phyloP scores from a whole-genome alignment of 2,113 vertebrate species.

The Phylloscopus trochilus region DNA sequence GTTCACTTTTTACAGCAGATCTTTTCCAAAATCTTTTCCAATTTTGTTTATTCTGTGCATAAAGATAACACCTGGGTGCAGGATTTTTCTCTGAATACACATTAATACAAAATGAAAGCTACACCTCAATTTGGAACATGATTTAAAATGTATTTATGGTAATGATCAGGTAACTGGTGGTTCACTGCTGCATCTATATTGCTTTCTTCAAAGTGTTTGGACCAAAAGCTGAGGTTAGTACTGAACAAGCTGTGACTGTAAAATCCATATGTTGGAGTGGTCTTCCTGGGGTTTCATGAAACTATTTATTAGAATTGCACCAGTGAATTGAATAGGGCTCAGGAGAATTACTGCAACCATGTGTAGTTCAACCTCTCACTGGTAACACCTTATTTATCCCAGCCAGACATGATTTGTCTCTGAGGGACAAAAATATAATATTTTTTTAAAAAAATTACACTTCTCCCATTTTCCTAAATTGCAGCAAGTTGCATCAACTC shows the following conservation, averaged over 20 bases:
- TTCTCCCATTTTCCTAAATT: background rate
- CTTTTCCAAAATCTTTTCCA: background rate
- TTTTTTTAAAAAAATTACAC: rapidly evolving
- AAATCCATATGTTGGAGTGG: background rate
- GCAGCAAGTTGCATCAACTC: background rate
- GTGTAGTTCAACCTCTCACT: background rate
- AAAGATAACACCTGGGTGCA: background rate
- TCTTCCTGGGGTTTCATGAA: background rate
- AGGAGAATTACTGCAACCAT: background rate
- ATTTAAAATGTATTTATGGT: background rate
- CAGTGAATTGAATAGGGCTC: background rate
- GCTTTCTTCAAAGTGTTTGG: background rate
- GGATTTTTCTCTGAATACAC: background rate
- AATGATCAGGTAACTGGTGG: background rate
- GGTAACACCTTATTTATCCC: background rate
- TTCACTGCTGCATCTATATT: background rate
- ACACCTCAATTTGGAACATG: background rate
- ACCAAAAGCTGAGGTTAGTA: background rate
- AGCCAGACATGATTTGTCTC: background rate
- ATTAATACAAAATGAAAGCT: background rate
- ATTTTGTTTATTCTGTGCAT: background rate
- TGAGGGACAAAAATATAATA: background rate
- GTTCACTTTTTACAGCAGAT: background rate
- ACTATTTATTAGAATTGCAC: background rate
- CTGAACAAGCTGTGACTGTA: background rate